These are phyloP conservation scores for Erethizon dorsatum DNA, from an alignment of 2,797 vertebrate species.

Conservation along the genomic window DNA sequence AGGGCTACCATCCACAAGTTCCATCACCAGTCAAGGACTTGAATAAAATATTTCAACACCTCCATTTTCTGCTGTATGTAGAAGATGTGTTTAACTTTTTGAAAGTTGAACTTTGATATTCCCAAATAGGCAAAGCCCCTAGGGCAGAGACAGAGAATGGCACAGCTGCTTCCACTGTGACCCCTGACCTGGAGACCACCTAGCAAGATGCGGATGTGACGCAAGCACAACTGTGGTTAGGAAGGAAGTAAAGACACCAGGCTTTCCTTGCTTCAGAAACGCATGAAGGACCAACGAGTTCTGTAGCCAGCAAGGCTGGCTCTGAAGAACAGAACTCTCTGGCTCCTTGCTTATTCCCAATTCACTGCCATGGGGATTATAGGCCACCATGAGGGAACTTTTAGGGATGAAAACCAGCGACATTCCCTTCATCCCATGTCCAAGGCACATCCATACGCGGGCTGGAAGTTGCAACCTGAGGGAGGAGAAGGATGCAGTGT, in stretches of 20 bases:
- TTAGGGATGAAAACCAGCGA: neutral
- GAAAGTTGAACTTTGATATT: neutral
- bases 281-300: neutral
- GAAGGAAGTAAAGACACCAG: neutral
- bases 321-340: neutral
- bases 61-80: neutral
- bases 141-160: neutral
- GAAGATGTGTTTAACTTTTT: neutral
- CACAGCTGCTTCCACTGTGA: neutral
- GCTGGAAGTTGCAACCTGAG: neutral
- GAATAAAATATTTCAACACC: neutral
- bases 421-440: neutral
- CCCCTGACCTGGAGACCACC: neutral
- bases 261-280: neutral
- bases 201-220: neutral
- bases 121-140: neutral
- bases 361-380: neutral
- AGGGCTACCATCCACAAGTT: neutral
- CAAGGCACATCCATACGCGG: neutral
- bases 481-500: neutral
- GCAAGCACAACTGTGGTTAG: neutral
- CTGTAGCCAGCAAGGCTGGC: accelerated
- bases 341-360: neutral
- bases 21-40: neutral
- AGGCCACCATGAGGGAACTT: neutral